Conservation (phyloP, 2,888 invertebrate species). For the Terebella lapidaria region DNA sequence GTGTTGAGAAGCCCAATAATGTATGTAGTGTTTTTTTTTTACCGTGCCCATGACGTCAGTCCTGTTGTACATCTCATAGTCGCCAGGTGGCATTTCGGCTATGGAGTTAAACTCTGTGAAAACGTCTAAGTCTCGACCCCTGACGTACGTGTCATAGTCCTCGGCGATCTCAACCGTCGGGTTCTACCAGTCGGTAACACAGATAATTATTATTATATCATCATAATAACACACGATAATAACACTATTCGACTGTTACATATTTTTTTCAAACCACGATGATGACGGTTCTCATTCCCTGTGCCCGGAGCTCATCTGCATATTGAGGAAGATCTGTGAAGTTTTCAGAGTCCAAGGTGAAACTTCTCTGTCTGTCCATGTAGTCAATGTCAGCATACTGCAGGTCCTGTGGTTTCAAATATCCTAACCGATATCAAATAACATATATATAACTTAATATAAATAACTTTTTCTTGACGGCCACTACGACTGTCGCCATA, state of each 20-base stretch:
- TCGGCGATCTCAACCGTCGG: constrained; percentile 15
- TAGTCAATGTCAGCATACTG: constrained; percentile 47
- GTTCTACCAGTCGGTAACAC: constrained; percentile 4
- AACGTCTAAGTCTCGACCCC: constrained; percentile 30
- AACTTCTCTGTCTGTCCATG: constrained; percentile 38
- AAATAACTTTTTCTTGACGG: too few species aligned
- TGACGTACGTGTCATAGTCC: constrained; percentile 37
- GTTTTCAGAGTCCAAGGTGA: constrained; percentile 32
- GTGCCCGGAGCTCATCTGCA: constrained; percentile 33
- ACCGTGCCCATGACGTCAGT: constrained; percentile 40
- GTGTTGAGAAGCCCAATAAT: too few species aligned
- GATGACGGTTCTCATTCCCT: constrained; percentile 36
- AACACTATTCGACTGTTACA: too few species aligned
- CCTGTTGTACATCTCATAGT: constrained; percentile 27
- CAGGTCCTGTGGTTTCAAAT: constrained; percentile 33
- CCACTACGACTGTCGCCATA: too few species aligned
- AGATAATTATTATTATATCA: too few species aligned
- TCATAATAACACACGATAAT: too few species aligned
- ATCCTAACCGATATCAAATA: too few species aligned
- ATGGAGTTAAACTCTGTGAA: constrained; percentile 38
- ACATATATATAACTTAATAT: too few species aligned
- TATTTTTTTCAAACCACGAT: constrained; percentile 27
- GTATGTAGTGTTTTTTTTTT: too few species aligned
- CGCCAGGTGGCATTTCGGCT: constrained; percentile 23
- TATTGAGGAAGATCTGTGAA: constrained; percentile 35